A percentile compares a stretch with the other conserved stretches of the same genome.
These are phyloP conservation scores for Lepidocyrtoides sp. DNA, from an alignment of 2,888 invertebrate genomes.

Conservation along the genomic window DNA sequence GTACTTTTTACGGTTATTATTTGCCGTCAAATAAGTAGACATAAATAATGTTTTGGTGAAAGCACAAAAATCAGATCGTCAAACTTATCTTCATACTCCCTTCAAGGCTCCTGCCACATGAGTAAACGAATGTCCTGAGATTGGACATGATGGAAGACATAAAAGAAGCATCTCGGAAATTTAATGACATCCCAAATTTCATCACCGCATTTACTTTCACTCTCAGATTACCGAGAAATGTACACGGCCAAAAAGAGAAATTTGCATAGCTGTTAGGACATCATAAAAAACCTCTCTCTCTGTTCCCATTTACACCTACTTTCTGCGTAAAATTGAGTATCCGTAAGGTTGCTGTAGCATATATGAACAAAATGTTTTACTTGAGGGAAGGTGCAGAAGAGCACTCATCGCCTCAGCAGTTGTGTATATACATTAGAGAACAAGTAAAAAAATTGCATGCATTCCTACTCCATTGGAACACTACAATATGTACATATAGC, in stretches of 20 bases:
- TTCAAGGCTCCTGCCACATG: neutral
- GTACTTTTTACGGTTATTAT: constrained; percentile 1
- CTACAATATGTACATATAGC: neutral
- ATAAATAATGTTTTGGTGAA: constrained; percentile 32
- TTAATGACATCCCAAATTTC: constrained; percentile 29
- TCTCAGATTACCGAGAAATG: neutral
- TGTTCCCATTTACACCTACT: neutral
- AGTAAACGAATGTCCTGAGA: neutral
- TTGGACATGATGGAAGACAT: neutral
- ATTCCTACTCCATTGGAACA: too few species aligned
- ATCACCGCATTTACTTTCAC: neutral
- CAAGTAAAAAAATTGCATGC: neutral
- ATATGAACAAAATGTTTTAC: neutral
- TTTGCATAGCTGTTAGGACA: neutral
- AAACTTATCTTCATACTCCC: neutral
- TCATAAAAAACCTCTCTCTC: neutral
- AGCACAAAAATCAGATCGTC: neutral
- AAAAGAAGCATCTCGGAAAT: constrained; percentile 7
- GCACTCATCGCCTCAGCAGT: too few species aligned
- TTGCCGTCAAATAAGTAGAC: constrained; percentile 14
- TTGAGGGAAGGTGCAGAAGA: neutral
- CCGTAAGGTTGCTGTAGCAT: too few species aligned
- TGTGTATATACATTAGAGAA: too few species aligned
- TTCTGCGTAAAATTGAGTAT: too few species aligned
- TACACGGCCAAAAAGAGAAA: neutral